Evolutionary conservation across 2,888 invertebrate genomes (phyloP).

Genomic region (Steromphala cineraria): DNA sequence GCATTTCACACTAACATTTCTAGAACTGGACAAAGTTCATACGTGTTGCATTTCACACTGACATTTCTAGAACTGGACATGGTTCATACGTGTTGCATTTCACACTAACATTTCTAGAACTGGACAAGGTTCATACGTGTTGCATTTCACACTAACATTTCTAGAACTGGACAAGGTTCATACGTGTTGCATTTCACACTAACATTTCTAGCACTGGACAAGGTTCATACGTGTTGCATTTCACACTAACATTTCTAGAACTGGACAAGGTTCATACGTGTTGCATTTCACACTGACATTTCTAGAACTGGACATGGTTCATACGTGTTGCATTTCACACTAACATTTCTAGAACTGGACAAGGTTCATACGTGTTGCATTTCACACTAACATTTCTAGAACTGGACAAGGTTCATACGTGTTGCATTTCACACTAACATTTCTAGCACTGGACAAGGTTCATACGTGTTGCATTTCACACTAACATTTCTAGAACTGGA

Average conservation of each 20-base stretch:
- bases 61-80: slow-evolving; percentile 42
- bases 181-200: background rate
- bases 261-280: slow-evolving; percentile 33
- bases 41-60: background rate
- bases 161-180: slow-evolving; percentile 39
- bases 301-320: slow-evolving; percentile 39
- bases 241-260: slow-evolving; percentile 26
- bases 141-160: background rate
- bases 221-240: slow-evolving; percentile 20
- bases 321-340: background rate
- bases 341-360: slow-evolving; percentile 37
- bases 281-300: background rate
- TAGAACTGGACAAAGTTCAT: slow-evolving; percentile 38
- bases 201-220: slow-evolving; percentile 38
- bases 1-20: background rate
- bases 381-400: slow-evolving; percentile 28
- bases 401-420: slow-evolving; percentile 32
- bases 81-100: background rate
- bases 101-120: slow-evolving; percentile 26
- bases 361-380: slow-evolving; percentile 23
- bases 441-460: slow-evolving; percentile 40
- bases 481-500: slow-evolving; percentile 37
- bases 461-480: background rate
- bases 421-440: background rate
- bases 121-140: slow-evolving; percentile 32